Conservation (phyloP, 2,888 invertebrate species). For the Sinodicranocentrus sp. region DNA sequence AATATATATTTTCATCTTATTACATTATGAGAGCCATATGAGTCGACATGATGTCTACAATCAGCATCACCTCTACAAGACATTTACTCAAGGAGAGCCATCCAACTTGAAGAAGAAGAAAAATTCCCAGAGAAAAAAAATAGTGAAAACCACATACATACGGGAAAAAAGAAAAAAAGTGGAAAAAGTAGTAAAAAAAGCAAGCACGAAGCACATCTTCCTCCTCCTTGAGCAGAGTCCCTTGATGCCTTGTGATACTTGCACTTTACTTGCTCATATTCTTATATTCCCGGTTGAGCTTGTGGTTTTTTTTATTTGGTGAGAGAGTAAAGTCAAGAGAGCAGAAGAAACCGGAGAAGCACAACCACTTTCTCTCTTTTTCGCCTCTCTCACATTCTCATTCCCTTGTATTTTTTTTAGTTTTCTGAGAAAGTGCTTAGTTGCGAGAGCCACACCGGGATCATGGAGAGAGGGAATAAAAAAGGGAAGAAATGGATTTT, state of each 20-base stretch:
- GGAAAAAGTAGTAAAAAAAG: slow-evolving; percentile 18
- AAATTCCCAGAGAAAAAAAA: background rate
- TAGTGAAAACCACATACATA: background rate
- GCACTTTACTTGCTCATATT: slow-evolving; percentile 17
- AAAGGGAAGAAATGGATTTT: slow-evolving; percentile 50
- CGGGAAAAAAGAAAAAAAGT: background rate
- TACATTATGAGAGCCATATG: slow-evolving; percentile 8
- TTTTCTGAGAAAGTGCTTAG: slow-evolving; percentile 40
- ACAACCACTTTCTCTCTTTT: slow-evolving; percentile 12
- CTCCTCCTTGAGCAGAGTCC: slow-evolving; percentile 26
- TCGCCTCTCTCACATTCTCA: background rate
- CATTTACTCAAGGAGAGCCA: slow-evolving; percentile 14
- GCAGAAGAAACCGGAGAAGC: slow-evolving; percentile 24
- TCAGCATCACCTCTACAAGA: slow-evolving; percentile 41
- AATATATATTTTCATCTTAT: slow-evolving; percentile 28
- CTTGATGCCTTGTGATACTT: slow-evolving; percentile 42
- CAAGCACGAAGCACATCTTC: slow-evolving; percentile 10
- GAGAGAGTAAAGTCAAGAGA: slow-evolving; percentile 56
- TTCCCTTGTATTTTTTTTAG: background rate
- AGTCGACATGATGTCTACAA: slow-evolving; percentile 39
- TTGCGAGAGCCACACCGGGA: slow-evolving; percentile 50
- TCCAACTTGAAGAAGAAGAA: too few relatives aligned
- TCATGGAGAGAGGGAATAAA: slow-evolving; percentile 40
- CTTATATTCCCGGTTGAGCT: slow-evolving; percentile 11
- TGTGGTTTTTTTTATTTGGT: slow-evolving; percentile 38